phyloP scores from a whole-genome alignment of 1,140 invertebrate genomes.

The Sycophila sp. region DNA sequence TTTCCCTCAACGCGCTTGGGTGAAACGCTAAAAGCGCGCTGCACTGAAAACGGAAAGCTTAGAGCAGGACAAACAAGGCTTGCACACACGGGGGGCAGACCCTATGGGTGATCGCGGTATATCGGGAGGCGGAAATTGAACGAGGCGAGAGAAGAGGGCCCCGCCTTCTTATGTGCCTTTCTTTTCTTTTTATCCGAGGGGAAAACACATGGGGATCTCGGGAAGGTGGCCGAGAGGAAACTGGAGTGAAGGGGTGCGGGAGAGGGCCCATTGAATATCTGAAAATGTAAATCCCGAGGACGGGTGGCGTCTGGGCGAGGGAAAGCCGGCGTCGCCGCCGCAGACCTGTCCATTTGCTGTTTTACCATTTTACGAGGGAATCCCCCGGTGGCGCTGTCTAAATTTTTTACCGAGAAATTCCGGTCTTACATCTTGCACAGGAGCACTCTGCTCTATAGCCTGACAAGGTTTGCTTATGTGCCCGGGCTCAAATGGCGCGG shows the following conservation, averaged over 20 bases:
- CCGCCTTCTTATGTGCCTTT: no score
- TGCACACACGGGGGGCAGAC: neutral
- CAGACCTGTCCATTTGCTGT: constrained; percentile 23
- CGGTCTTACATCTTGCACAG: no score
- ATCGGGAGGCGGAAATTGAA: constrained; percentile 17
- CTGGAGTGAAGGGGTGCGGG: neutral
- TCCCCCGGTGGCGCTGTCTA: neutral
- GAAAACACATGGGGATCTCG: neutral
- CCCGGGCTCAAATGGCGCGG: no score
- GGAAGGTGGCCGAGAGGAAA: neutral
- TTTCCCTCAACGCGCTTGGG: neutral
- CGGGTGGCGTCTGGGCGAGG: neutral
- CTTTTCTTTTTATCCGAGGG: no score
- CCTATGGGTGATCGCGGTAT: no score
- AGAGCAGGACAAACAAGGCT: constrained; percentile 2
- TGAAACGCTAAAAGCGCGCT: neutral
- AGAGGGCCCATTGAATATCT: constrained; percentile 10
- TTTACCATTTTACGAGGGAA: constrained; percentile 13
- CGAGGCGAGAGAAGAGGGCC: no score
- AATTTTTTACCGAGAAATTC: no score
- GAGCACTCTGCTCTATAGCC: no score
- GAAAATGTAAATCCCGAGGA: constrained; percentile 14
- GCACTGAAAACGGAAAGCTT: neutral
- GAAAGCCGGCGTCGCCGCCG: constrained; percentile 10
- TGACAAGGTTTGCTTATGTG: no score